Evolutionary conservation across 1,140 invertebrate genomes (phyloP), one percentile per base, ranked within the genome.

Genomic region (Oryctes rhinoceros): DNA sequence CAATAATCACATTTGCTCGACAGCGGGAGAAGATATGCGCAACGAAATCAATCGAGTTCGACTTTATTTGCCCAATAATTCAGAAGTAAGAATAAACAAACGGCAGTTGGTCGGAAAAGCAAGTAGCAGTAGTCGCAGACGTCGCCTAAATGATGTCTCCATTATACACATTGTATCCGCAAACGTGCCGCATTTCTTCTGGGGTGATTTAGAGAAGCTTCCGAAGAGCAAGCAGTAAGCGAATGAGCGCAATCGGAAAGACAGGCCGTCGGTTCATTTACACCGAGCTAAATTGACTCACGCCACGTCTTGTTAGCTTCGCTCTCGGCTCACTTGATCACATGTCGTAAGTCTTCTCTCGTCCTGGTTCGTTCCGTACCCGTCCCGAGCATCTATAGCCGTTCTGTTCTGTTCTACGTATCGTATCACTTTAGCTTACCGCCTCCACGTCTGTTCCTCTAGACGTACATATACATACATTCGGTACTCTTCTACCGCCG

Each of bases 251-350:
- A 83, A 83, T 83, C 83, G 83, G 74, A 81, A 80, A 82, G 83
- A 83, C 83, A 83, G 83, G 71, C 62, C 76, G 80, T 78, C 81
- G 81, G 83, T 83, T 83, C 83, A 83, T 83, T 83, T 83, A 83
- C 81, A 82, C 81, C 81, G 81, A 83, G 65, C 83, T 83, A 81
- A 81, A 83, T 83, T 83, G 83, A 83, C 83, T 83, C 81, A 80
- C 83, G 82, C 82, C 82, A 83, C 78, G 80, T 82, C 83, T 82
- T 81, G 81, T 82, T 83, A 83, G 80, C 81, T 82, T 39, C 82
- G 75, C 65, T 71, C 82, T 83, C 80, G 65, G 79, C 78, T 83
- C 82, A 81, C 82, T 81, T 83, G 82, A 83, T 83, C 82, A 83
- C 82, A 83, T 83, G 82, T 83, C 82, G 82, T 83, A 83, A 81